Percentiles rank a stretch among this genome's conserved stretches.
Evolutionary conservation across 2,113 vertebrate genomes (phyloP).

Genomic region (Prionailurus viverrinus): DNA sequence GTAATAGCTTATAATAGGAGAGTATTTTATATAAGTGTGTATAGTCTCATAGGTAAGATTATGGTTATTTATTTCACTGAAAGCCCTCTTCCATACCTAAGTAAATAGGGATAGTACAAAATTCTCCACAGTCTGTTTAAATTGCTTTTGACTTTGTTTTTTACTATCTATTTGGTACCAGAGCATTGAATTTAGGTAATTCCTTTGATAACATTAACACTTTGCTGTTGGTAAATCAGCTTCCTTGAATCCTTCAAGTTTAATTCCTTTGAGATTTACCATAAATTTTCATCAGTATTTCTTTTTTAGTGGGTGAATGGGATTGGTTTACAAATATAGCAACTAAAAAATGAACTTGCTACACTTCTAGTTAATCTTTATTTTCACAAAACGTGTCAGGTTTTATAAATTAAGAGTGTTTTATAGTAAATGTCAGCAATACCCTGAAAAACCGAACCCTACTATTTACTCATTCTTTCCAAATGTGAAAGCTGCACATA

Average conservation of each 20-base stretch:
- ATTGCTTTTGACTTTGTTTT: slow-evolving; percentile 53
- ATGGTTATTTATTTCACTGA: not conserved
- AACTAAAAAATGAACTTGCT: slow-evolving; percentile 57
- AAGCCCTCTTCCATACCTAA: not conserved
- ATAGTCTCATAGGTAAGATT: slow-evolving; percentile 13
- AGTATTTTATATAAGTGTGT: not conserved
- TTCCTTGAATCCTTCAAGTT: slow-evolving; percentile 44
- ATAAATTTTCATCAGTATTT: slow-evolving; percentile 16
- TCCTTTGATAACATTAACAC: slow-evolving; percentile 11
- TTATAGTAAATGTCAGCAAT: not conserved
- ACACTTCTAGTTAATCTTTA: slow-evolving; percentile 1
- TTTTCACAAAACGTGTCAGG: not conserved
- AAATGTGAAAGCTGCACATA: not conserved
- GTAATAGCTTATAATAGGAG: not conserved
- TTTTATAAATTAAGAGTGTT: slow-evolving; percentile 50
- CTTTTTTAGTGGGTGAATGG: not conserved
- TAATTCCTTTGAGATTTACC: not conserved
- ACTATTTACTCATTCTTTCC: not conserved
- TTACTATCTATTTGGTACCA: not conserved
- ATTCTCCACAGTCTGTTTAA: not conserved
- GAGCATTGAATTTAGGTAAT: slow-evolving; percentile 2
- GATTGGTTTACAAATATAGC: not conserved
- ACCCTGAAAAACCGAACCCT: not conserved
- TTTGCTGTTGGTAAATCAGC: not conserved
- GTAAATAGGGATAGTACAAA: not conserved